phyloP scores from a whole-genome alignment of 2,888 invertebrate species.

The Eulithis prunata region DNA sequence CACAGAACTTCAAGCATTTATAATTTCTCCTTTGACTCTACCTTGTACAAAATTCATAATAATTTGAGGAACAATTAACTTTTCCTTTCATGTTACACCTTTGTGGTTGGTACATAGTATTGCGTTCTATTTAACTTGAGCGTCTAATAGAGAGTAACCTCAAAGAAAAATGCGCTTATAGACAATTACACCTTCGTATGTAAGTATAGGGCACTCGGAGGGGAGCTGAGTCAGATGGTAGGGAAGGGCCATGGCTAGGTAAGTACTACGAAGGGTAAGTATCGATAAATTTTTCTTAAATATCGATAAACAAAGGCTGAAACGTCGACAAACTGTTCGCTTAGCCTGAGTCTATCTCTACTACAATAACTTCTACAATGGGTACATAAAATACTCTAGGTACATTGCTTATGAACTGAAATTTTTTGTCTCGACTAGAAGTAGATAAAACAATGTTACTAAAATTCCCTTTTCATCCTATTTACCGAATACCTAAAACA shows the following conservation, averaged over 20 bases:
- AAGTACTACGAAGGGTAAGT: background rate
- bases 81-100: slow-evolving; percentile 75
- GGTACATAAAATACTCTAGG: no score
- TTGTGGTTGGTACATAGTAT: slow-evolving; percentile 60
- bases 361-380: no score
- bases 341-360: no score
- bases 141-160: slow-evolving; percentile 83
- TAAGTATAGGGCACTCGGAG: slow-evolving; percentile 76
- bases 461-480: no score
- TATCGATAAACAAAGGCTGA: no score
- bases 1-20: background rate
- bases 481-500: no score
- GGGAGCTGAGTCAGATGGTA: slow-evolving; percentile 73
- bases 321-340: no score
- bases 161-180: slow-evolving; percentile 84
- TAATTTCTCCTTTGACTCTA: slow-evolving; percentile 16
- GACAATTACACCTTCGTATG: slow-evolving; percentile 83
- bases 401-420: no score
- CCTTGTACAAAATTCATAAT: slow-evolving; percentile 61
- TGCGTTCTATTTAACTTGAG: slow-evolving; percentile 80
- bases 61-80: slow-evolving; percentile 81
- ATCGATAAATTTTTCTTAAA: slow-evolving; percentile 26
- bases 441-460: no score
- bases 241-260: slow-evolving; percentile 44
- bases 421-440: no score